phyloP scores from a whole-genome alignment of 2,113 vertebrate species.

The cat (Felis catus) region F.catus_Fca126_mat1.0 CM031415.1:178966501-178967000 shows the following conservation, averaged over 20 bases:
- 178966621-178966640: too few relatives aligned
- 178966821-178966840: neutral
- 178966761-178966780: neutral
- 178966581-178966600: neutral
- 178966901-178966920: neutral
- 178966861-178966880: rapidly evolving
- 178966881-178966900: neutral
- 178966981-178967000: neutral
- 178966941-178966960: neutral
- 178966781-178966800: neutral
- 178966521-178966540: too few relatives aligned
- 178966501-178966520: too few relatives aligned
- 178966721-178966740: neutral
- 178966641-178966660: neutral
- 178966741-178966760: neutral
- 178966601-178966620: neutral
- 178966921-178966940: neutral
- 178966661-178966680: too few relatives aligned
- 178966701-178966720: neutral
- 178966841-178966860: neutral
- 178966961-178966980: neutral
- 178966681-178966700: neutral
- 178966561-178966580: neutral
- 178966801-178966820: neutral
- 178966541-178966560: too few relatives aligned